Percentiles rank a stretch among this genome's conserved stretches.
Conservation (phyloP, 2,113 vertebrate genomes). For the Chionis minor region DNA sequence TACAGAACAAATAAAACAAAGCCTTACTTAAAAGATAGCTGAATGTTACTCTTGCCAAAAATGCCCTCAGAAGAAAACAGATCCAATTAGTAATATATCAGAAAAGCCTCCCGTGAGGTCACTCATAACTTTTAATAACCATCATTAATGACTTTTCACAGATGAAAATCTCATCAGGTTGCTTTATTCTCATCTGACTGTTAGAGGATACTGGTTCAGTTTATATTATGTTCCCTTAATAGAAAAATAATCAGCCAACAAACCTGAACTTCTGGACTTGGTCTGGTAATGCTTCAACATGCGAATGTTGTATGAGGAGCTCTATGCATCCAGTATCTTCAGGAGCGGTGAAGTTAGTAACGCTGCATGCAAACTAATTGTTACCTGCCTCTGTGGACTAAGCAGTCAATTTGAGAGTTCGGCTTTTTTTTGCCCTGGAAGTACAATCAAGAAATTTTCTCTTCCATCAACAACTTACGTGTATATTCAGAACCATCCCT, state of each 20-base stretch:
- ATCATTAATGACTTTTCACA: neutral
- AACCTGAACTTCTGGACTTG: neutral
- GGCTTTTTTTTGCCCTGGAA: neutral
- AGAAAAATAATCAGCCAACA: neutral
- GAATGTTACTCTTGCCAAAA: neutral
- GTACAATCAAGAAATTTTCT: neutral
- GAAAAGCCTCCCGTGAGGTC: neutral
- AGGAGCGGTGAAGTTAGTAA: neutral
- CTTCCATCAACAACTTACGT: neutral
- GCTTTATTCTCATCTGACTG: neutral
- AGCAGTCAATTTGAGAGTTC: neutral
- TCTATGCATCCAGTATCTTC: neutral
- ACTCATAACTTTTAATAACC: neutral
- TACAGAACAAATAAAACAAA: neutral
- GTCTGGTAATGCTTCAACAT: neutral
- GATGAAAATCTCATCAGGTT: neutral
- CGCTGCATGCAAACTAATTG: fast-evolving
- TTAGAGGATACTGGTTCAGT: neutral
- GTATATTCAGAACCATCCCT: neutral
- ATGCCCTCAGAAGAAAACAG: neutral
- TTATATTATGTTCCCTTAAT: neutral
- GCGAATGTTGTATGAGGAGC: neutral
- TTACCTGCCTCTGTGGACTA: neutral
- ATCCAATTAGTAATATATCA: neutral
- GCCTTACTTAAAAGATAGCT: neutral